Evolutionary conservation across 2,113 vertebrate species (phyloP), one percentile per base, ranked within the genome.

Genomic region (Epinephelus cyanopodus): DNA sequence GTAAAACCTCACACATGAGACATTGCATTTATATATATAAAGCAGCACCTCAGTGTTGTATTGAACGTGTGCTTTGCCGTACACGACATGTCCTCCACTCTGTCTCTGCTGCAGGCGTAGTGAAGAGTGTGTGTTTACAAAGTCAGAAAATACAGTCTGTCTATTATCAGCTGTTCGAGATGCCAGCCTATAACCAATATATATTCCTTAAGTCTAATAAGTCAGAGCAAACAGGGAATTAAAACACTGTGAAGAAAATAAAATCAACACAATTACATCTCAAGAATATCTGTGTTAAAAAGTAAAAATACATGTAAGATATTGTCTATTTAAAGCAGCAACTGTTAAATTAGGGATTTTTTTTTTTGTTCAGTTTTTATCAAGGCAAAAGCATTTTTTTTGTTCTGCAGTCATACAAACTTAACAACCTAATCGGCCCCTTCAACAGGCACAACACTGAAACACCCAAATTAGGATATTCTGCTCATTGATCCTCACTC

Each of bases 401-500:
- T 56, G 1, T 23, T 21, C n/a, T 15, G 39, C 10, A 53, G 33
- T 23, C 21, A 25, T 68, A 73, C 64, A 53, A 73, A 19, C 12
- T 37, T n/a, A n/a, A 48, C 29, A 74, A 73, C 63, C 50, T 67
- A 3, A 72, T 53, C 15, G 42, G 14, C 25, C 50, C 12, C 10
- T n/a, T 74, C 42, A 27, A 5, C n/a, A 62, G 25, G 6, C 25
- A 68, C 17, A 53, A 42, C 15, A 60, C 53, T 57, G 10, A 64
- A 68, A 64, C 10, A 67, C 17, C 17, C 42, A 72, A 60, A 78
- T 23, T n/a, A 63, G 3, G 19, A 66, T 66, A 17, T 66, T 61
- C n/a, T 21, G 4, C 19, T 74, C 62, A 87, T 77, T 72, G 63
- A 83, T 77, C 65, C n/a, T 25, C 25, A 64, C 6, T 29, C 12